These are phyloP conservation scores for Xyrichtys novacula DNA, from an alignment of 2,797 vertebrate species.

Conservation along the genomic window DNA sequence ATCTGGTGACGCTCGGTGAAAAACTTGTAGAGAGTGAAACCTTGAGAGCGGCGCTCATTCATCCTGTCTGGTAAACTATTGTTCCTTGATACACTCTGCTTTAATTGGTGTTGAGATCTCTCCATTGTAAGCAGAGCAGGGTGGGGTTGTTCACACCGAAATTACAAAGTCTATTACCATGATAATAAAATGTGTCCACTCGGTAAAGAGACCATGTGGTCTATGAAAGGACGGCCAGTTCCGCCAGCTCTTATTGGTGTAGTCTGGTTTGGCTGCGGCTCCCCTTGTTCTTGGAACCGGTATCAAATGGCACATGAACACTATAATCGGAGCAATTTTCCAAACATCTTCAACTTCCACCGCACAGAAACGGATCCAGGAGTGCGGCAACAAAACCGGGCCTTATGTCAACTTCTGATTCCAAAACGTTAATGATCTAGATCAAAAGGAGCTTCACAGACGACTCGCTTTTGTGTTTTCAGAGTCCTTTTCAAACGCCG, in stretches of 20 bases:
- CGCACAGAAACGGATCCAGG: constrained; percentile 84
- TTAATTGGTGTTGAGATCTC: constrained; percentile 62
- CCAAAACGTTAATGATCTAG: constrained; percentile 86
- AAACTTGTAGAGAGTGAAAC: constrained; percentile 13
- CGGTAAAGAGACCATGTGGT: constrained; percentile 90
- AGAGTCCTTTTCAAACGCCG: constrained; percentile 61
- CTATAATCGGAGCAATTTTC: constrained; percentile 89
- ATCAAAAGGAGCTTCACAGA: constrained; percentile 83
- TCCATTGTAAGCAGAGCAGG: constrained; percentile 61
- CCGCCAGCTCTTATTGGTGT: constrained; percentile 89
- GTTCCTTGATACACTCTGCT: constrained; percentile 50
- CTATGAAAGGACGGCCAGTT: constrained; percentile 90
- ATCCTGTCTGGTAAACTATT: constrained; percentile 30
- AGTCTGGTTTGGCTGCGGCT: constrained; percentile 89
- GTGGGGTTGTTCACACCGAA: constrained; percentile 69
- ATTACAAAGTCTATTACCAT: constrained; percentile 90
- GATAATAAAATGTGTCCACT: constrained; percentile 90
- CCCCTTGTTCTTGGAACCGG: constrained; percentile 90
- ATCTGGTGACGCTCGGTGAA: constrained; percentile 3
- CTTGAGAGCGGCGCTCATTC: constrained; percentile 11
- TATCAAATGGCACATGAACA: constrained; percentile 89
- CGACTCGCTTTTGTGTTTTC: constrained; percentile 71
- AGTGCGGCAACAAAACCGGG: constrained; percentile 78
- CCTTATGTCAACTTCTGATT: constrained; percentile 81
- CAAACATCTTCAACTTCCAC: constrained; percentile 86